Percentiles rank a stretch among this genome's conserved stretches.
These are phyloP conservation scores for Agriopis marginaria DNA, from an alignment of 2,888 invertebrate species.

Conservation along the genomic window DNA sequence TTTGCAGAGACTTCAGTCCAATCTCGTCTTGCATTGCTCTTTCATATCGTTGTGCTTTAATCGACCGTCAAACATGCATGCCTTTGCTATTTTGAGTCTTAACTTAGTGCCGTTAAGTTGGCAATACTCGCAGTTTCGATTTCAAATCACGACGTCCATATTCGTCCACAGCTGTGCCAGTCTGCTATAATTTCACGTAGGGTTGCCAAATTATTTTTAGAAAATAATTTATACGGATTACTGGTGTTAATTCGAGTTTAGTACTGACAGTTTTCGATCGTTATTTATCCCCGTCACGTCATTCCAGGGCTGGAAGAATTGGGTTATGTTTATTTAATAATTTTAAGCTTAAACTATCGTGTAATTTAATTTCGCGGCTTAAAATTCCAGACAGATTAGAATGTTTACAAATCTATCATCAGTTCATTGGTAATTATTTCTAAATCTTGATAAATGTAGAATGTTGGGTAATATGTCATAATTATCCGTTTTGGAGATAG, in stretches of 20 bases:
- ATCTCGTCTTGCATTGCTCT: slow-evolving; percentile 54
- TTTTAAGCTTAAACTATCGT: slow-evolving; percentile 8
- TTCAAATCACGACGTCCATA: slow-evolving; percentile 65
- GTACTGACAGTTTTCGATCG: slow-evolving; percentile 31
- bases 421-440: slow-evolving; percentile 11
- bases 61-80: slow-evolving; percentile 49
- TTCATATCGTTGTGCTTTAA: slow-evolving; percentile 63
- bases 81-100: slow-evolving; percentile 44
- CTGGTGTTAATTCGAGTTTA: slow-evolving; percentile 59
- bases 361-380: slow-evolving; percentile 13
- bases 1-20: slow-evolving; percentile 3
- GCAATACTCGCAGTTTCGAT: slow-evolving; percentile 35
- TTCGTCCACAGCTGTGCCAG: slow-evolving; percentile 76
- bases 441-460: slow-evolving; percentile 15
- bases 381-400: slow-evolving; percentile 11
- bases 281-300: slow-evolving; percentile 31
- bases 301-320: slow-evolving; percentile 27
- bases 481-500: slow-evolving; percentile 22
- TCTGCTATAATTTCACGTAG: slow-evolving; percentile 50
- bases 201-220: slow-evolving; percentile 82
- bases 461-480: slow-evolving; percentile 11
- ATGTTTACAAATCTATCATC: slow-evolving; percentile 15
- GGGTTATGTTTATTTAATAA: slow-evolving; percentile 18
- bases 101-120: slow-evolving; percentile 34
- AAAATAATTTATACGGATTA: slow-evolving; percentile 75